Conservation (phyloP, 2,888 invertebrate species). For the Brachyopa scutellaris region DNA sequence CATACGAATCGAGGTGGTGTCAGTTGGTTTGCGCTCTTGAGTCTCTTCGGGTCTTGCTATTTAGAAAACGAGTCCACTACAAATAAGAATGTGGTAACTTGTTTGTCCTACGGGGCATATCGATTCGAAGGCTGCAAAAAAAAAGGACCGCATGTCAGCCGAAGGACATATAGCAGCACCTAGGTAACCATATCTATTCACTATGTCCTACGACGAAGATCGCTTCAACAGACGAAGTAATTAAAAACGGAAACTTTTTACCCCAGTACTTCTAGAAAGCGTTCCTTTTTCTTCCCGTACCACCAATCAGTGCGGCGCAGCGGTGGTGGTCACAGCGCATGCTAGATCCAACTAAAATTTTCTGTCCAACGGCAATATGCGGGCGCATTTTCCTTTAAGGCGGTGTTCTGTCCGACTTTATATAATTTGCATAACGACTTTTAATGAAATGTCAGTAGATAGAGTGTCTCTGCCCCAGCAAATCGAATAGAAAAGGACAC, state of each 20-base stretch:
- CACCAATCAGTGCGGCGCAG: too few species aligned
- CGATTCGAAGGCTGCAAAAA: constrained; percentile 43
- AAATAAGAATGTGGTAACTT: constrained; percentile 62
- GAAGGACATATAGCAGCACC: constrained; percentile 49
- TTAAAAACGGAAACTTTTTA: constrained; percentile 68
- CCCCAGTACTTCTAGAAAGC: constrained; percentile 1
- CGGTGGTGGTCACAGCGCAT: background rate
- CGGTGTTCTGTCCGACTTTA: constrained; percentile 31
- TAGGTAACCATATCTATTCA: background rate
- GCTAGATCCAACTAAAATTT: constrained; percentile 33
- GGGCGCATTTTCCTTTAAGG: constrained; percentile 14
- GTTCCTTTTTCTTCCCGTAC: constrained; percentile 34
- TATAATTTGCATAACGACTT: constrained; percentile 69
- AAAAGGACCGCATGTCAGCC: constrained; percentile 64
- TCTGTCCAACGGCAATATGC: constrained; percentile 39
- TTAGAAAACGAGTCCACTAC: constrained; percentile 30
- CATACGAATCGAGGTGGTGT: constrained; percentile 26
- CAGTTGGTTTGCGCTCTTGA: constrained; percentile 15
- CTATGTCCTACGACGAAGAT: constrained; percentile 8
- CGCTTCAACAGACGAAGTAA: constrained; percentile 58
- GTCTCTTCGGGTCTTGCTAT: constrained; percentile 10
- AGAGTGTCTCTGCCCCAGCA: too few species aligned
- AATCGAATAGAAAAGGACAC: background rate
- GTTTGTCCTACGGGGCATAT: constrained; percentile 54
- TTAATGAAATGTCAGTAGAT: constrained; percentile 60